phyloP scores from a whole-genome alignment of 1,140 invertebrate genomes.

The Proctacanthus coquilletti region DNA sequence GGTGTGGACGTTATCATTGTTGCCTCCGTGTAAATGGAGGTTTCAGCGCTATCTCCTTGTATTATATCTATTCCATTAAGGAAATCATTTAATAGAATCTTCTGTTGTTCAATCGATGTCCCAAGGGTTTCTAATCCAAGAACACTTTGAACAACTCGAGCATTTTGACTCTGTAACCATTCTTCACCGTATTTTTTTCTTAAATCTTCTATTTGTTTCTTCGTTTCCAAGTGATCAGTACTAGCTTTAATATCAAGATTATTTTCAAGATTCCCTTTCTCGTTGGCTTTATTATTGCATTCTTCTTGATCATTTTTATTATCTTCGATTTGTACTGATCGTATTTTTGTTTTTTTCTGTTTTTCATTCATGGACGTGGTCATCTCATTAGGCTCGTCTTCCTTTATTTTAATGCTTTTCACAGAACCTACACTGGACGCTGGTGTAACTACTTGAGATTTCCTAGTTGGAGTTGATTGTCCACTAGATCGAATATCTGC shows the following conservation, averaged over 20 bases:
- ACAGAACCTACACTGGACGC: conserved; percentile 21
- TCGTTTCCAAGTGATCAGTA: conserved; percentile 36
- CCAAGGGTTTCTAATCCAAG: no score
- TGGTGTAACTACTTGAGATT: conserved; percentile 10
- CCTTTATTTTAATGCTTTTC: conserved; percentile 12
- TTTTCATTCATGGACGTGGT: conserved; percentile 4
- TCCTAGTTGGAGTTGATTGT: neutral
- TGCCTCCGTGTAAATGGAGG: no score
- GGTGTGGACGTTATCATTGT: no score
- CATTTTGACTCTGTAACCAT: conserved; percentile 40
- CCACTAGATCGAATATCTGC: conserved; percentile 2
- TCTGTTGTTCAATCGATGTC: no score
- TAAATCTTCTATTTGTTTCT: conserved; percentile 40
- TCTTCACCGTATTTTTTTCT: conserved; percentile 39
- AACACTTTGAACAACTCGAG: conserved; percentile 36
- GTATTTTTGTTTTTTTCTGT: conserved; percentile 13
- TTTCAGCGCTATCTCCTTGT: no score
- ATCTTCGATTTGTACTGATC: conserved; percentile 24
- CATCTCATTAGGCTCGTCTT: conserved; percentile 2
- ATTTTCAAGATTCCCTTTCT: conserved; percentile 5
- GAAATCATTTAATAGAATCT: no score
- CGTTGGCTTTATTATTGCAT: neutral
- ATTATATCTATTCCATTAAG: no score
- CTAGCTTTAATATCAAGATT: conserved; percentile 4
- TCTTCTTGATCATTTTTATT: conserved; percentile 8